Evolutionary conservation across 2,797 vertebrate genomes (phyloP).

Genomic region (Forpus xanthops): DNA sequence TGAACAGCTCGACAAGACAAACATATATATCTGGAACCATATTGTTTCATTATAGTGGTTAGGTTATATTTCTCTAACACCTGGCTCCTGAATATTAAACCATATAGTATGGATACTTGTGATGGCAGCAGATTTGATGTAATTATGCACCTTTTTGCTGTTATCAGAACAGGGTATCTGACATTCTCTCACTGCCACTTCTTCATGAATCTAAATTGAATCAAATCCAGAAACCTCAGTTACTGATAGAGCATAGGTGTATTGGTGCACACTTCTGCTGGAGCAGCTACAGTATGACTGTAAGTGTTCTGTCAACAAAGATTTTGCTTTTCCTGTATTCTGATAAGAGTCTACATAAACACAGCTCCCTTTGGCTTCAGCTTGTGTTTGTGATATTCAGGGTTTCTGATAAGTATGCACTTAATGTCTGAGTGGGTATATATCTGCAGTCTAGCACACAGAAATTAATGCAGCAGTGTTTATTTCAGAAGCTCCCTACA

Average conservation of each 20-base stretch:
- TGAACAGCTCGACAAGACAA: neutral
- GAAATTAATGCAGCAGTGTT: slow-evolving; percentile 19
- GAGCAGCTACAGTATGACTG: neutral
- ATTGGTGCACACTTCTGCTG: neutral
- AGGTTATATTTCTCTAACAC: neutral
- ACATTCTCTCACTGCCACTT: fast-evolving
- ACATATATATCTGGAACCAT: neutral
- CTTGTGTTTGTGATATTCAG: neutral
- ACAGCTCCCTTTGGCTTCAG: slow-evolving; percentile 1
- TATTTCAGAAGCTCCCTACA: slow-evolving; percentile 31
- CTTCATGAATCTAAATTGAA: neutral
- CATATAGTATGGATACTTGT: neutral
- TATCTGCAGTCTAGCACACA: neutral
- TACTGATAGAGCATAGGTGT: neutral
- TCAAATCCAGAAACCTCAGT: neutral
- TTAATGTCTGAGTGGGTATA: slow-evolving; percentile 15
- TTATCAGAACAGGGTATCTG: neutral
- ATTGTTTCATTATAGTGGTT: neutral
- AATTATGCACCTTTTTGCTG: neutral
- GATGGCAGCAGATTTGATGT: neutral
- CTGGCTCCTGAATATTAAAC: neutral
- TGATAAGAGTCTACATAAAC: neutral
- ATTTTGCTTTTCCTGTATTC: neutral
- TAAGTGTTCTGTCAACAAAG: neutral
- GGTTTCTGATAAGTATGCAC: slow-evolving; percentile 27